These are phyloP conservation scores for Drosophila murphyi DNA, from an alignment of 1,140 invertebrate genomes.

Conservation along the genomic window DNA sequence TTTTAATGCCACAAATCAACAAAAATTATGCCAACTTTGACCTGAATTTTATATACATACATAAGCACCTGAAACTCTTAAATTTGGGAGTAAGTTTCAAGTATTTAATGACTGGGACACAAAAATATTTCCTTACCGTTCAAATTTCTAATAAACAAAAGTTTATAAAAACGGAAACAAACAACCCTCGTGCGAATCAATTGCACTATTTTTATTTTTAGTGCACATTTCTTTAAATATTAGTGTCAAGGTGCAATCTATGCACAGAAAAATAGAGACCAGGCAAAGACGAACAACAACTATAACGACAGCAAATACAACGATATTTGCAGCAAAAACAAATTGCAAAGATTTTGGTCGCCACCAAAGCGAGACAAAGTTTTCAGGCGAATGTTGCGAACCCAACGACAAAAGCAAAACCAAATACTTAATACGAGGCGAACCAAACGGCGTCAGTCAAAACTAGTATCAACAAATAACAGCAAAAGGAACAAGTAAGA, in stretches of 20 bases:
- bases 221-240: slow-evolving; percentile 78
- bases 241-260: slow-evolving; percentile 77
- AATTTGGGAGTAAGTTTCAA: not conserved
- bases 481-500: slow-evolving; percentile 15
- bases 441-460: slow-evolving; percentile 66
- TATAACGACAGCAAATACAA: slow-evolving; percentile 17
- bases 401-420: slow-evolving; percentile 49
- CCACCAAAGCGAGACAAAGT: slow-evolving; percentile 37
- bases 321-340: slow-evolving; percentile 1
- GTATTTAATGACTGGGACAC: not conserved
- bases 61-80: too few species aligned
- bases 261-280: slow-evolving; percentile 43
- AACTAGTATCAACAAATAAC: slow-evolving; percentile 48
- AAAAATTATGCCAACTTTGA: too few species aligned
- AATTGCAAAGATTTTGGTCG: slow-evolving; percentile 31
- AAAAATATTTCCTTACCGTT: too few species aligned
- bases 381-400: slow-evolving; percentile 14
- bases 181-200: slow-evolving; percentile 47
- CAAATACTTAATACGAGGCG: slow-evolving; percentile 24
- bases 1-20: too few species aligned
- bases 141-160: slow-evolving; percentile 24
- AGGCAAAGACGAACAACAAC: slow-evolving; percentile 46
- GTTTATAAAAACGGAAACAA: slow-evolving; percentile 57
- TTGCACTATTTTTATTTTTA: slow-evolving; percentile 73
- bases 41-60: too few species aligned